Percentiles rank a stretch among this genome's conserved stretches.
phyloP scores from a whole-genome alignment of 2,888 invertebrate species.

The Sesamia inferens region DNA sequence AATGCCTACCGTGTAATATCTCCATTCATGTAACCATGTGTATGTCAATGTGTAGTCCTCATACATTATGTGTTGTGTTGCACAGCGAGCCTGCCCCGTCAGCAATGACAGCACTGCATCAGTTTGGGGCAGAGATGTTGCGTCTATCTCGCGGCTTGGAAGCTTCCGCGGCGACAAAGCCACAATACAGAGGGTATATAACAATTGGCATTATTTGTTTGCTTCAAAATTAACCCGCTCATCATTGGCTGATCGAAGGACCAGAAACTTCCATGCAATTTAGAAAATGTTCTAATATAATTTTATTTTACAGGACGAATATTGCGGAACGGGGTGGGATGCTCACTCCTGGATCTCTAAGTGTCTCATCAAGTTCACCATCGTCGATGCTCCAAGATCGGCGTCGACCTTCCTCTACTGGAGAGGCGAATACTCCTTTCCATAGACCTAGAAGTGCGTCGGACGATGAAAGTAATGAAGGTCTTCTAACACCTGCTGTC shows the following conservation, averaged over 20 bases:
- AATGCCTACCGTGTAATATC: conserved; percentile 47
- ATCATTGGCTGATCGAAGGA: conserved; percentile 51
- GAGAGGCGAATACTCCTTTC: conserved; percentile 78
- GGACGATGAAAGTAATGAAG: conserved; percentile 84
- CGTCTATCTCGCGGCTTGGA: conserved; percentile 95
- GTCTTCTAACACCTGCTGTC: conserved; percentile 80
- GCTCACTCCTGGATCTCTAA: conserved; percentile 86
- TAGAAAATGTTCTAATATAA: conserved; percentile 14
- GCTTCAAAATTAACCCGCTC: conserved; percentile 71
- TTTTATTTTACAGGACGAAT: conserved; percentile 77
- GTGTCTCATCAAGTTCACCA: conserved; percentile 86
- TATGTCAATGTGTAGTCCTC: conserved; percentile 78
- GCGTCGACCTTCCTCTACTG: conserved; percentile 81
- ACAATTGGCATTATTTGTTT: conserved; percentile 81
- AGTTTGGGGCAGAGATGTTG: conserved; percentile 96
- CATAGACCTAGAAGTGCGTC: conserved; percentile 85
- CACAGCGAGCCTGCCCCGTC: conserved; percentile 94
- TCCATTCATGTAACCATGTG: conserved; percentile 64
- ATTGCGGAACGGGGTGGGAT: conserved; percentile 84
- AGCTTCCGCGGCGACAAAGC: conserved; percentile 90
- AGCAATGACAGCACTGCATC: conserved; percentile 95
- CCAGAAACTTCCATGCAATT: conserved; percentile 32
- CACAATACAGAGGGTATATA: conserved; percentile 86
- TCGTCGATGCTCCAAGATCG: conserved; percentile 86
- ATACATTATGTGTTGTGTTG: conserved; percentile 85